Conservation (phyloP, 35 echinoderm and acorn worm species). For the Hemicentrotus pulcherrimus region DNA sequence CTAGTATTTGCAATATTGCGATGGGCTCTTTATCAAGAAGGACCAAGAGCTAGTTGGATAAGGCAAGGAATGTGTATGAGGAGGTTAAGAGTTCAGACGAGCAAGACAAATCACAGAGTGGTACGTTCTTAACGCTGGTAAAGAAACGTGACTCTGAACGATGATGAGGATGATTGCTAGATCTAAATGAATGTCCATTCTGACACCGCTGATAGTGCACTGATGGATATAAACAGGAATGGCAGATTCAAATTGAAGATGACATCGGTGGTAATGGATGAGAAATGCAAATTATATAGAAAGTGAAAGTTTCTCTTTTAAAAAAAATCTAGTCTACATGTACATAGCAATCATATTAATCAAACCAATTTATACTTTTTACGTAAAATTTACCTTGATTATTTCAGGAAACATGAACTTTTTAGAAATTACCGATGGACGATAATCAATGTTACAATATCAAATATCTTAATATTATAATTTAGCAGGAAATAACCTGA, state of each 20-base stretch:
- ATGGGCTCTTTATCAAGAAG: conserved; percentile 11
- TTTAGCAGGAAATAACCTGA: too few species aligned
- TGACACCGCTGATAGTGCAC: not conserved
- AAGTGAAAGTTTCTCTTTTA: not conserved
- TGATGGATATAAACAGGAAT: not conserved
- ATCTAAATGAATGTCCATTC: not conserved
- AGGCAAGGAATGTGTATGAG: not conserved
- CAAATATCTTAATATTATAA: too few species aligned
- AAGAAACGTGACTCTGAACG: conserved; percentile 10
- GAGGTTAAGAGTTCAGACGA: not conserved
- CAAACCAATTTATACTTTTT: too few species aligned
- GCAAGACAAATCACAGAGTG: not conserved
- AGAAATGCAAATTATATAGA: not conserved
- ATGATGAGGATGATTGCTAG: not conserved
- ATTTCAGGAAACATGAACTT: too few species aligned
- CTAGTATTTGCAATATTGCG: not conserved
- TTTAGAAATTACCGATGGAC: too few species aligned
- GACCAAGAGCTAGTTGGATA: not conserved
- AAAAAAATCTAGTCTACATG: too few species aligned
- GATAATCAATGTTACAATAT: too few species aligned
- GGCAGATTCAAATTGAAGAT: not conserved
- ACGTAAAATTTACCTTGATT: too few species aligned
- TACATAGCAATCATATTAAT: too few species aligned
- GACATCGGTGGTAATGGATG: not conserved
- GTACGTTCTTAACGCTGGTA: not conserved